Evolutionary conservation across 2,797 vertebrate species (phyloP).

Genomic region (Oryzias dopingdopingensis): DNA sequence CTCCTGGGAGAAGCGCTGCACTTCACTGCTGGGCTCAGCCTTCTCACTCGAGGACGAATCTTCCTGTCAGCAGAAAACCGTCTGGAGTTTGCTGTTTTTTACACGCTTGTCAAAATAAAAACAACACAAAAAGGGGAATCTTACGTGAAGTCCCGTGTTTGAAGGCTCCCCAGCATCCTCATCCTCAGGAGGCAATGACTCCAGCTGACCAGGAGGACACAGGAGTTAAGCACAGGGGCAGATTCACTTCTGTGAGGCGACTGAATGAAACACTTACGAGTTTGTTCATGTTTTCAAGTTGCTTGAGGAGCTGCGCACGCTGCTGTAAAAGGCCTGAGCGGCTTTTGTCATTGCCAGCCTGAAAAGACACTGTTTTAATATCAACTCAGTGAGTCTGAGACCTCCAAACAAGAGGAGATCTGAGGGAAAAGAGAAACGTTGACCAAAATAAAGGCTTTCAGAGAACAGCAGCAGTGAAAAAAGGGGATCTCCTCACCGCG

Average conservation of each 20-base stretch:
- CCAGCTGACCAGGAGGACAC: slow-evolving; percentile 33
- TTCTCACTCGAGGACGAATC: background rate
- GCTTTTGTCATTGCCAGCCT: slow-evolving; percentile 22
- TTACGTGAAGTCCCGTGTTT: slow-evolving; percentile 14
- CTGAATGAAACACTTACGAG: slow-evolving; percentile 38
- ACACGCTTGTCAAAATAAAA: background rate
- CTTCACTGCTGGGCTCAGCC: background rate
- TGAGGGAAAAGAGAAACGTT: background rate
- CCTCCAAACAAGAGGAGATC: background rate
- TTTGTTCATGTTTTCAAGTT: slow-evolving; percentile 55
- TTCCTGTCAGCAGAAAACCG: background rate
- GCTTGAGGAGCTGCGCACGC: slow-evolving; percentile 45
- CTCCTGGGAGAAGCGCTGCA: background rate
- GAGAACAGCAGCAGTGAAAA: no score
- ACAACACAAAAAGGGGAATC: background rate
- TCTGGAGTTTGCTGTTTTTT: background rate
- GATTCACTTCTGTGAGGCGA: background rate
- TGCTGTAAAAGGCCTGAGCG: slow-evolving; percentile 44
- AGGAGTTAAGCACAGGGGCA: background rate
- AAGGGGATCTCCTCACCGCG: slow-evolving; percentile 44
- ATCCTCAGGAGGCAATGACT: slow-evolving; percentile 32
- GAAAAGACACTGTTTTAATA: slow-evolving; percentile 4
- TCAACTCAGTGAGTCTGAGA: background rate
- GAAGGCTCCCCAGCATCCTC: slow-evolving; percentile 4
- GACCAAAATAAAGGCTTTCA: background rate